Evolutionary conservation across 2,113 vertebrate genomes (phyloP).

Genomic region (Corythornis cristatus): DNA sequence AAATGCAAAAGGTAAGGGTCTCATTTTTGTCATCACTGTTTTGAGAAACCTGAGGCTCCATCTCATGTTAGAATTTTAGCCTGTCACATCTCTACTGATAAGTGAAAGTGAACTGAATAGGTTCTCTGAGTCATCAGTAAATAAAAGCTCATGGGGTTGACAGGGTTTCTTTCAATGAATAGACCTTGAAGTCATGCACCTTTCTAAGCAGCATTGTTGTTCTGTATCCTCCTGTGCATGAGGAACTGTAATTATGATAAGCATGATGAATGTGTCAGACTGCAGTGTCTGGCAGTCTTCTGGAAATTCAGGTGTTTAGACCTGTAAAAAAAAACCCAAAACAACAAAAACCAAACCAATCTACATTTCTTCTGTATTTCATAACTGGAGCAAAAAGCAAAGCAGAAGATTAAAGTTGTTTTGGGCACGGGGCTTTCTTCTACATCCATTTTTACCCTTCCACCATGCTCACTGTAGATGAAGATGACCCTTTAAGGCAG

Average conservation of each 20-base stretch:
- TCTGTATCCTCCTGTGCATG: not conserved
- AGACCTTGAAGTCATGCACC: not conserved
- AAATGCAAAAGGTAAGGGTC: not conserved
- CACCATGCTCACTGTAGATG: not conserved
- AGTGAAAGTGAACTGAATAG: not conserved
- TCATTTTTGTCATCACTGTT: not conserved
- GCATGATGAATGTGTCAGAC: not conserved
- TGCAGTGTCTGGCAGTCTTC: not conserved
- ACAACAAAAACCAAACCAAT: not conserved
- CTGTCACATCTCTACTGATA: not conserved
- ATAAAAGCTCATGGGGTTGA: not conserved
- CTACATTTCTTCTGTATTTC: not conserved
- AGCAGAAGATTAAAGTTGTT: not conserved
- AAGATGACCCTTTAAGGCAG: not conserved
- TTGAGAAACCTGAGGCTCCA: not conserved
- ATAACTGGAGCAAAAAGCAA: not conserved
- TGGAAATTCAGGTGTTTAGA: not conserved
- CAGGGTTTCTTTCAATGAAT: not conserved
- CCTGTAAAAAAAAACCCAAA: not conserved
- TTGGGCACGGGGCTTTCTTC: not conserved
- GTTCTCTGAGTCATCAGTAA: not conserved
- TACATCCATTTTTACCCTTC: not conserved
- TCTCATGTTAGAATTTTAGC: not conserved
- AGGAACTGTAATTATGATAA: not conserved
- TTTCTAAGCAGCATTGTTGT: not conserved